Percentiles rank a stretch among this genome's conserved stretches.
These are phyloP conservation scores for Philypnodon macrostomus DNA, from an alignment of 2,797 vertebrate species.

Conservation along the genomic window DNA sequence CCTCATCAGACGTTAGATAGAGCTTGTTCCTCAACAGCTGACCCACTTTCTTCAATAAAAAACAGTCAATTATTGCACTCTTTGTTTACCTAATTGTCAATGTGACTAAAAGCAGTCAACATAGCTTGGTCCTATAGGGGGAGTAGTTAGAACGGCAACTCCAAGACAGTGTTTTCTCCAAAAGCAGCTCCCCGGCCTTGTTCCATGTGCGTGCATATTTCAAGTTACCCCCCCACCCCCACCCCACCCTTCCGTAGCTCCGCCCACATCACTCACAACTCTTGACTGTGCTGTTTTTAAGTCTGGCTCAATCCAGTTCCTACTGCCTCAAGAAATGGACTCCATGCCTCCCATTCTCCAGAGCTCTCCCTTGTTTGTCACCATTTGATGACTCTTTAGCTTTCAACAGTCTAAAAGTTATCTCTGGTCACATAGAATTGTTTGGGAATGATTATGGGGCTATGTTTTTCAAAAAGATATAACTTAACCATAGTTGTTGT, in stretches of 20 bases:
- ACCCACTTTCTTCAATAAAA: background rate
- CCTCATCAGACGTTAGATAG: background rate
- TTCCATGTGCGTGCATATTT: constrained; percentile 3
- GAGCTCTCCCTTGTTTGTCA: background rate
- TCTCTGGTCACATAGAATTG: background rate
- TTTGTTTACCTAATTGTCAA: constrained; percentile 22
- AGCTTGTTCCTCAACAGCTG: constrained; percentile 10
- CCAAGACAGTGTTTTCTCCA: constrained; percentile 20
- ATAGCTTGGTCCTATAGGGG: constrained; percentile 24
- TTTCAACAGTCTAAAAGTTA: background rate
- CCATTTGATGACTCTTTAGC: background rate
- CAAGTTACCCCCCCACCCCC: constrained; percentile 8
- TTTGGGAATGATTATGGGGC: background rate
- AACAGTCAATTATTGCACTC: background rate
- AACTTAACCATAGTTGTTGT: background rate
- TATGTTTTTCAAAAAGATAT: background rate
- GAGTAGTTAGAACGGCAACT: background rate
- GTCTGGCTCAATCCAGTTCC: constrained; percentile 76
- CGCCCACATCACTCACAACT: constrained; percentile 25
- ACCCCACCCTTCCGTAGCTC: no score
- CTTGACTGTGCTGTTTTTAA: constrained; percentile 52
- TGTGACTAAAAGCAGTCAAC: background rate
- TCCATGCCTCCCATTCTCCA: constrained; percentile 34
- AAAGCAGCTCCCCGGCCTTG: background rate
- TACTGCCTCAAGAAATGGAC: constrained; percentile 39